Evolutionary conservation across 2,113 vertebrate genomes (phyloP).

Genomic region (Paracyprichromis sp.): DNA sequence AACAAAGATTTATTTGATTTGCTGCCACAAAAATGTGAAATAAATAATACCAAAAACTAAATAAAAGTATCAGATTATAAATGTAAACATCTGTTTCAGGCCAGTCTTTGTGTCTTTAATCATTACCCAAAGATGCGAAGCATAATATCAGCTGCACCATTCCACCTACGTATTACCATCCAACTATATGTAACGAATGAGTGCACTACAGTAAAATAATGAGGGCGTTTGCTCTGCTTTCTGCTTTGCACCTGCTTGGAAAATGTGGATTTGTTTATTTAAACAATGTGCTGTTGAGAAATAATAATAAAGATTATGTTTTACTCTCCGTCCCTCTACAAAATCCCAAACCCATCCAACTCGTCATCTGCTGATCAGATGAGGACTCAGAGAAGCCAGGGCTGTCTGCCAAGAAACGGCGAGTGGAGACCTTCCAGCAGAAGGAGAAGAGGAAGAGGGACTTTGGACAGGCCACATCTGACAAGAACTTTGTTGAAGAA

Average conservation of each 20-base stretch:
- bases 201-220: neutral
- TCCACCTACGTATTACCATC: neutral
- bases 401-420: conserved; percentile 79
- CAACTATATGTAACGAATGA: neutral
- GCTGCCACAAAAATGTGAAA: neutral
- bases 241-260: neutral
- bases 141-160: neutral
- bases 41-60: neutral
- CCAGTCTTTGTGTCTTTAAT: neutral
- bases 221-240: neutral
- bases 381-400: conserved; percentile 71
- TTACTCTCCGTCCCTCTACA: neutral
- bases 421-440: conserved; percentile 81
- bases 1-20: neutral
- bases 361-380: conserved; percentile 60
- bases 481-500: conserved; percentile 78
- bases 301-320: neutral
- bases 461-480: conserved; percentile 74
- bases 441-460: conserved; percentile 83
- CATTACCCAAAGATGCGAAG: neutral
- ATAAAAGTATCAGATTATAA: neutral
- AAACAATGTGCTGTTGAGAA: neutral
- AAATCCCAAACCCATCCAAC: neutral
- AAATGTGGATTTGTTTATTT: neutral
- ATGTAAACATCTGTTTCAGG: neutral